Base-by-base conservation (phyloP, 2,888 invertebrate species). In the Metellina segmentata region DNA sequence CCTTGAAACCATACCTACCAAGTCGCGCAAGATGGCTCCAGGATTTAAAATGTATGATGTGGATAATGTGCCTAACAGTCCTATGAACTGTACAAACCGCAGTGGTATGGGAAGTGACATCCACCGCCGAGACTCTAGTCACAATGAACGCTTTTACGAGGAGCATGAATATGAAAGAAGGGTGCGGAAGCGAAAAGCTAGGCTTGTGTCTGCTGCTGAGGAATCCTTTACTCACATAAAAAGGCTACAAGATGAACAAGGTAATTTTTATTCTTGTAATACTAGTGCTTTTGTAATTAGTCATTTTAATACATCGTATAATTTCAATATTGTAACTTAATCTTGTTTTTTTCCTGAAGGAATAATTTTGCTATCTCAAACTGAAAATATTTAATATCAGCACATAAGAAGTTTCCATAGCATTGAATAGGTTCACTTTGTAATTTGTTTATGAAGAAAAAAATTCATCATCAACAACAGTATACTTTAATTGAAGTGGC, bases 181-280 rank as follows among this genome's bases (percentile, higher is more conserved):
- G 89, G 98, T 99, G 89, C 96, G 98, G 94, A 99, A 99, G 95
- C 96, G 99, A 0, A 96, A 97, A 91, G 98, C 99, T 6, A 96
- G 99, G 34, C 96, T 99, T 72, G 96, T 99, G 88, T 97, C 98
- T 0, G 98, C 99, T 0, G 97, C 99, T 0, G 99, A 99, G 95
- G 99, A 99, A 94, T 99, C 99, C 0, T 99, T 99, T 95, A 98
- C 99, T 13, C 99, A 99, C 94, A 98, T 99, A 93, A 97, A 98
- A 94, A 96, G 99, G 70, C 96, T 98, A 93, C 96, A 95, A 94
- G 96, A 92, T 81, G 96, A 96, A 94, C 95, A 95, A 95, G 96
- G 96, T 96, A 93, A 81, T 78, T 85, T 6, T 6, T 48, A n/a
- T 70, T 74, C 0, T 7, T 70, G 51, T 82, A 34, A 34, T 34